phyloP scores from a whole-genome alignment of 2,113 vertebrate genomes.

The Aegypius monachus region DNA sequence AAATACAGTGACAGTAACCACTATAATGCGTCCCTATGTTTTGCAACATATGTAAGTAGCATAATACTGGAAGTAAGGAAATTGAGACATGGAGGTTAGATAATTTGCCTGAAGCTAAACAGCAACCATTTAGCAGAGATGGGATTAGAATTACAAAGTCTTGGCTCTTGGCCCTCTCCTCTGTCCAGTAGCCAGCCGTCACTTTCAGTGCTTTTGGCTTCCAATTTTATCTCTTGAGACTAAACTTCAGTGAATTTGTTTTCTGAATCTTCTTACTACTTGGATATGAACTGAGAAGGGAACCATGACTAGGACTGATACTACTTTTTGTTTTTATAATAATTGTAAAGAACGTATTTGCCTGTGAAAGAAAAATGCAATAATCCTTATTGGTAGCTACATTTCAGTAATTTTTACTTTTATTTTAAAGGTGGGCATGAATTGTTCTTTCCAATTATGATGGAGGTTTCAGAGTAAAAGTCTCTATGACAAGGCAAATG shows the following conservation, averaged over 20 bases:
- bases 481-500: not conserved
- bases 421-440: not conserved
- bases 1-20: not conserved
- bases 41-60: not conserved
- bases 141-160: constrained; percentile 15
- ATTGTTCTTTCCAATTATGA: not conserved
- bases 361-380: not conserved
- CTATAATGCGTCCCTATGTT: not conserved
- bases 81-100: not conserved
- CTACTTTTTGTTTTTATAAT: not conserved
- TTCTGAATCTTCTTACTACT: not conserved
- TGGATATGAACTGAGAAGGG: not conserved
- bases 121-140: constrained; percentile 1
- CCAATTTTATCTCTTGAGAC: not conserved
- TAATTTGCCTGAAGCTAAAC: constrained; percentile 26
- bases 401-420: not conserved
- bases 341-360: not conserved
- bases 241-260: not conserved
- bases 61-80: constrained; percentile 18
- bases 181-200: not conserved
- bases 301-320: not conserved
- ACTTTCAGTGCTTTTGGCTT: not conserved
- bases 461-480: not conserved
- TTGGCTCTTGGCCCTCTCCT: not conserved
- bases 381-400: not conserved